Percentiles rank a stretch among this genome's conserved stretches.
phyloP scores from a whole-genome alignment of 2,797 vertebrate genomes.

The Pseudochirops corinnae region DNA sequence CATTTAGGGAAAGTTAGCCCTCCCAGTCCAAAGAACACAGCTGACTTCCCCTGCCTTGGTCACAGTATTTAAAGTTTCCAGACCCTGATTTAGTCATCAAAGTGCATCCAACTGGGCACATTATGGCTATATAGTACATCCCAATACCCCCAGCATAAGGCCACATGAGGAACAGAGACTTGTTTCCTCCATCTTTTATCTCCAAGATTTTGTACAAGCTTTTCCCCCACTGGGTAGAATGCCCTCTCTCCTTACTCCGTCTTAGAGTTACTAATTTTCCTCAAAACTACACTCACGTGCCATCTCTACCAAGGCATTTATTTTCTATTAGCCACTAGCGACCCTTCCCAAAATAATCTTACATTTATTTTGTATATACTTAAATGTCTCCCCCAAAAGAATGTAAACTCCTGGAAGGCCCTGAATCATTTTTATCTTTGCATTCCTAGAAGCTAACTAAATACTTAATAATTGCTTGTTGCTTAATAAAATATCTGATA shows the following conservation, averaged over 20 bases:
- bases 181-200: background rate
- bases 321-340: background rate
- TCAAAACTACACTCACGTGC: background rate
- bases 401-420: background rate
- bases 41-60: background rate
- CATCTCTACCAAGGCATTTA: background rate
- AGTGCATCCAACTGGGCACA: background rate
- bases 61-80: background rate
- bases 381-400: background rate
- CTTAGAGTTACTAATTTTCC: background rate
- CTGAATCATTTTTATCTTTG: background rate
- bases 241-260: background rate
- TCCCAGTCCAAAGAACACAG: background rate
- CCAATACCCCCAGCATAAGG: background rate
- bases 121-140: background rate
- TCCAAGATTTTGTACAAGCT: background rate
- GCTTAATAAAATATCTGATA: background rate
- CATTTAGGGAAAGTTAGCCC: background rate
- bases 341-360: background rate
- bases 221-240: background rate
- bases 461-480: background rate
- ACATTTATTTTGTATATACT: background rate
- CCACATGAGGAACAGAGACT: background rate
- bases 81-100: background rate
- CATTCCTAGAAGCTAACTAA: background rate